Evolutionary conservation across 2,113 vertebrate species (phyloP).

Genomic region (Microcebus lehilahytsara): DNA sequence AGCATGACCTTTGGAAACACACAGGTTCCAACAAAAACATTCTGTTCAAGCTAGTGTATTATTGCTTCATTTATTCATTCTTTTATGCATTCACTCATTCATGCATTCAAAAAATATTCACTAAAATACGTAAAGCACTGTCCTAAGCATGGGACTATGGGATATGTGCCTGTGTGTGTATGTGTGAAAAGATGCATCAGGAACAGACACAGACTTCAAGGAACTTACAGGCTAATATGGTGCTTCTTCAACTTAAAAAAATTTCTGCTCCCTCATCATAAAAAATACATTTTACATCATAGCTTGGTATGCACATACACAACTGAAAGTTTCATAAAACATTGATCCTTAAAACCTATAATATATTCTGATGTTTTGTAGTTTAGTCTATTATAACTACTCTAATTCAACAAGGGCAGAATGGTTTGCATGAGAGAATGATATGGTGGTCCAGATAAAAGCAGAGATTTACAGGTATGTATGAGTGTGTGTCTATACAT

Average conservation of each 20-base stretch:
- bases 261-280: background rate
- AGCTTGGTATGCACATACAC: background rate
- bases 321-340: background rate
- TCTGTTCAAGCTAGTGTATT: background rate
- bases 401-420: background rate
- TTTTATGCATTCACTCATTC: background rate
- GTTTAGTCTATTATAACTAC: background rate
- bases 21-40: background rate
- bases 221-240: background rate
- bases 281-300: background rate
- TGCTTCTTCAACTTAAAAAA: background rate
- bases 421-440: background rate
- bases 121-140: background rate
- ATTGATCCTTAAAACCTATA: background rate
- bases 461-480: background rate
- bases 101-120: background rate
- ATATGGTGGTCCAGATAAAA: background rate
- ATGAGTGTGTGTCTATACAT: background rate
- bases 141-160: background rate
- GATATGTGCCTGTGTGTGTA: background rate
- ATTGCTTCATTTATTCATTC: background rate
- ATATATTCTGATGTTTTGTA: background rate
- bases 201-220: background rate
- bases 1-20: background rate
- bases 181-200: background rate